phyloP scores from a whole-genome alignment of 2,797 vertebrate genomes.

The Avahi laniger region DNA sequence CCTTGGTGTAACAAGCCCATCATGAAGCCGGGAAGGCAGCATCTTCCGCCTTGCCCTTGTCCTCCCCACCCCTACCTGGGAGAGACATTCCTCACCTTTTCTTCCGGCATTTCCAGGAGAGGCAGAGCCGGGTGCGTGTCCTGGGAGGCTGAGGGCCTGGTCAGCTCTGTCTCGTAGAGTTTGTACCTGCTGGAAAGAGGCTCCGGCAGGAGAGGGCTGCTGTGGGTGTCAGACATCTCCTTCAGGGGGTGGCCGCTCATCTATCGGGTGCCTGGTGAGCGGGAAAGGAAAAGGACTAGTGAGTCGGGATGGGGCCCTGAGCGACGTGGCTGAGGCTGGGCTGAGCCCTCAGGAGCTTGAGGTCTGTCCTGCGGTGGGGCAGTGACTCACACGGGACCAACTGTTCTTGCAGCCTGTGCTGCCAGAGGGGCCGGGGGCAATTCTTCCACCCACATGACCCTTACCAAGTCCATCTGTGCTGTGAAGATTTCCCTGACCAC shows the following conservation, averaged over 20 bases:
- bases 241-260: background rate
- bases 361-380: background rate
- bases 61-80: accelerated
- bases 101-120: slow-evolving; percentile 64
- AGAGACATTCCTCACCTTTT: slow-evolving; percentile 43
- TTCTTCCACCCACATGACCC: background rate
- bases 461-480: background rate
- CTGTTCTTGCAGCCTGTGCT: background rate
- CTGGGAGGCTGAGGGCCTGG: background rate
- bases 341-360: background rate
- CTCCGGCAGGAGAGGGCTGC: slow-evolving; percentile 23
- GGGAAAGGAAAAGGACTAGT: background rate
- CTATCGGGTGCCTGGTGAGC: background rate
- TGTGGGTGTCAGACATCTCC: slow-evolving; percentile 50
- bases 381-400: background rate
- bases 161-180: background rate
- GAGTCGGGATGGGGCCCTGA: background rate
- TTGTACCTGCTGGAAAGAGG: background rate
- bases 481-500: background rate
- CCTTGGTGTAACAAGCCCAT: background rate
- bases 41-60: background rate
- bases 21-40: background rate
- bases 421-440: background rate
- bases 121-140: background rate
- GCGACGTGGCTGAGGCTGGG: background rate